phyloP scores from a whole-genome alignment of 1,140 invertebrate species.

The Drosophila carrolli region DNA sequence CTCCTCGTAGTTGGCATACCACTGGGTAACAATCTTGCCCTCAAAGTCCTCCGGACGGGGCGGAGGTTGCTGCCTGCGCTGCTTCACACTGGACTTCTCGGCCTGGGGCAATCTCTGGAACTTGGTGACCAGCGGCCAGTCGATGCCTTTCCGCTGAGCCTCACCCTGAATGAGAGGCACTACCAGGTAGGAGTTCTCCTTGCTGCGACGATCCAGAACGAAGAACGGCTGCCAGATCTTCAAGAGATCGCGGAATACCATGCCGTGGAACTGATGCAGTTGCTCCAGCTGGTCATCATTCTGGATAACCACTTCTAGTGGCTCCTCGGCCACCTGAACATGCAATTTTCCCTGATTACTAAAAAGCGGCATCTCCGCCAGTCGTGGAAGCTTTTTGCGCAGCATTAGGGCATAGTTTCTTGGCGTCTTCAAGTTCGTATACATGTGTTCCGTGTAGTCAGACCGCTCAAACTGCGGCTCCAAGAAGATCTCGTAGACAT shows the following conservation, averaged over 20 bases:
- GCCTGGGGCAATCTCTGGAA: constrained; percentile 63
- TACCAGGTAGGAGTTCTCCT: constrained; percentile 90
- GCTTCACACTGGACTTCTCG: constrained; percentile 75
- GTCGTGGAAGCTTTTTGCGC: constrained; percentile 85
- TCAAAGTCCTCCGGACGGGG: constrained; percentile 88
- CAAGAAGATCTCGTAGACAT: constrained; percentile 65
- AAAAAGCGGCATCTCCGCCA: constrained; percentile 93
- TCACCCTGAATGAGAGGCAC: constrained; percentile 87
- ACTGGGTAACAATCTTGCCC: constrained; percentile 93
- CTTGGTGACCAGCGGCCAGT: constrained; percentile 85
- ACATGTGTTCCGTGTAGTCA: constrained; percentile 66
- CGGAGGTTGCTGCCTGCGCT: constrained; percentile 85
- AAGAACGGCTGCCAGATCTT: constrained; percentile 92
- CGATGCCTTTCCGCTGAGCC: constrained; percentile 6
- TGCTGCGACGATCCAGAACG: constrained; percentile 87
- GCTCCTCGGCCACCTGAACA: constrained; percentile 86
- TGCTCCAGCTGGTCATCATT: constrained; percentile 84
- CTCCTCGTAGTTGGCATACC: constrained; percentile 90
- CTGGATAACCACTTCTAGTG: constrained; percentile 86
- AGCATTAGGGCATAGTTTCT: constrained; percentile 87
- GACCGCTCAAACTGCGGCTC: constrained; percentile 49
- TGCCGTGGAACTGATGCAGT: constrained; percentile 87
- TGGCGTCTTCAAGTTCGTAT: constrained; percentile 68
- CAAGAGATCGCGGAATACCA: constrained; percentile 89
- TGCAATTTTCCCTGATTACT: constrained; percentile 92